These are phyloP conservation scores for Cephonodes hylas DNA, from an alignment of 2,888 invertebrate genomes.

Conservation along the genomic window DNA sequence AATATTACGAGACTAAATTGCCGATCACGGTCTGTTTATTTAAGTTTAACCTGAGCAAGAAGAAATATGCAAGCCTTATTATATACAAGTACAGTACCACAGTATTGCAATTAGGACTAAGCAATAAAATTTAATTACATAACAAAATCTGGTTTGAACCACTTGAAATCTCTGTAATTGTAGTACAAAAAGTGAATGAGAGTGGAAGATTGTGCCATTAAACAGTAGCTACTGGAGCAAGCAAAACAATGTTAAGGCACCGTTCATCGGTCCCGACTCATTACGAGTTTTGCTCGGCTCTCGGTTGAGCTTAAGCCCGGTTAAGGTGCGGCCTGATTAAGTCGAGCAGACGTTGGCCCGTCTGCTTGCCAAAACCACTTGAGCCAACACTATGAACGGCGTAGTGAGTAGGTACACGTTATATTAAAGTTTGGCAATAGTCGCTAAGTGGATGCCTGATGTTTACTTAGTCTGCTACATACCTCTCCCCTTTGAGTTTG, in stretches of 20 bases:
- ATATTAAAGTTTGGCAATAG: conserved; percentile 66
- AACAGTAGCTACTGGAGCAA: conserved; percentile 49
- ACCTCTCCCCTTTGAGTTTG: conserved; percentile 37
- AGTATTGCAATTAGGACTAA: neutral
- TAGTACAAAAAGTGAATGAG: conserved; percentile 2
- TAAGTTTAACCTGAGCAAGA: neutral
- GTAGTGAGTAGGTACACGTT: conserved; percentile 46
- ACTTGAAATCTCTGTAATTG: conserved; percentile 4
- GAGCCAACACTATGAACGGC: conserved; percentile 46
- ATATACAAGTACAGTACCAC: neutral
- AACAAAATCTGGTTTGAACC: neutral
- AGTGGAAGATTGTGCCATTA: conserved; percentile 6
- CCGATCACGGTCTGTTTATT: no score
- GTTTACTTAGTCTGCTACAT: conserved; percentile 46
- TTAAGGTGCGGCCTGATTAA: conserved; percentile 72
- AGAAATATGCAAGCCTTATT: neutral
- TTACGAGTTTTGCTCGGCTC: conserved; percentile 63
- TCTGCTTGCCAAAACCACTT: conserved; percentile 75
- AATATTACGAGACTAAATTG: no score
- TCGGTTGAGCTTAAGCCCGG: conserved; percentile 50
- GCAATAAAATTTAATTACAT: neutral
- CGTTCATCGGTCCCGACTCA: conserved; percentile 61
- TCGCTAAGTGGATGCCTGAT: conserved; percentile 46
- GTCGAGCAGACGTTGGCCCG: conserved; percentile 59
- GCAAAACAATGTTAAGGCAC: conserved; percentile 50